Base-by-base conservation (phyloP, 2,888 invertebrate species). In the Dryomyza anilis region DNA sequence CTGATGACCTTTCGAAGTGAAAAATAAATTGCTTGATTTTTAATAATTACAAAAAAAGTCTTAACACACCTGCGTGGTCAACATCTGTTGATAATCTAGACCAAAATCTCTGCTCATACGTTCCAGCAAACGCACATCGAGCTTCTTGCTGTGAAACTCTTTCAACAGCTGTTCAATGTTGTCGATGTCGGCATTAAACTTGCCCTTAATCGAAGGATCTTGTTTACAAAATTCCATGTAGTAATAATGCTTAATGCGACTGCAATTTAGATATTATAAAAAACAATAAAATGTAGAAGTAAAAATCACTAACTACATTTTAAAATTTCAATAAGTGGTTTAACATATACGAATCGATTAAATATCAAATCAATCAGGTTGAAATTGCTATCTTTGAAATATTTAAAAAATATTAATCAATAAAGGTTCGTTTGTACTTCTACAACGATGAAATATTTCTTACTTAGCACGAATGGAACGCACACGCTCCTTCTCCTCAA, bases 191-290 rank as follows among this genome's bases (percentile, higher is more conserved):
- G 79, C 74, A 70, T 81, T 79, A 36, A 78, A 76, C 69, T 79
- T 78, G 14, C 76, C 75, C 30, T 76, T 78, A 8, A 82, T 74
- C n/a, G 72, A 71, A 4, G 79, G 74, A 73, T 83, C 80, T 52
- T 79, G 76, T 58, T 82, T 81, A 59, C 81, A 80, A 29, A 84
- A 76, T 67, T 84, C 84, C 69, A 78, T 72, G 65, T 81, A 83
- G 59, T 84, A 84, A 69, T 73, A 81, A 21, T 81, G 76, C 59
- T 82, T 84, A 19, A 82, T 75, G 16, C 83, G 82, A 33, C 82
- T 83, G 63, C 2, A 65, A 63, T 43, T 12, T 2, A 33, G 21
- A 21, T 14, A 36, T 33, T 12, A 33, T 7, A 7, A 3, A 30
- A 27, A 25, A 50, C 2, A 6, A 12, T 6, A 33, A 36, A 36